Conservation (phyloP, 1,140 invertebrate genomes). For the Drosophila serrata region DNA sequence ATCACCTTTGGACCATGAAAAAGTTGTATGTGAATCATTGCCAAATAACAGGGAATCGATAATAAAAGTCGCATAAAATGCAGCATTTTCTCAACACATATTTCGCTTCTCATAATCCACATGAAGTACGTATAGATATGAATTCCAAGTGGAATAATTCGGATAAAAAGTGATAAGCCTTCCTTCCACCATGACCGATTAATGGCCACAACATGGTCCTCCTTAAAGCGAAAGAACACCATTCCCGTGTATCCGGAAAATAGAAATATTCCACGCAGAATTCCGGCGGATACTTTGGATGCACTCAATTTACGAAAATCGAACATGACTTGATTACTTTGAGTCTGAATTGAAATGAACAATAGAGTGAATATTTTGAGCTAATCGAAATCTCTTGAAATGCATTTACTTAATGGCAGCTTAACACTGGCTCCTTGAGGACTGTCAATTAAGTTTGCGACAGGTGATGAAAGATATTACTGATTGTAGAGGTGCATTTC, state of each 20-base stretch:
- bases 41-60: constrained; percentile 10
- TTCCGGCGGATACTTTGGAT: constrained; percentile 6
- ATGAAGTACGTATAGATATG: neutral
- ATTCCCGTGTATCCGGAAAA: constrained; percentile 4
- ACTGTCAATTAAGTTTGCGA: neutral
- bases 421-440: neutral
- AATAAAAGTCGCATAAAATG: neutral
- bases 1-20: constrained; percentile 1
- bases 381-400: neutral
- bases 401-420: constrained; percentile 7
- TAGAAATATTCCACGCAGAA: neutral
- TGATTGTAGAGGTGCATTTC: neutral
- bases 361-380: neutral
- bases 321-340: neutral
- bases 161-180: constrained; percentile 15
- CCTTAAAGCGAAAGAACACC: constrained; percentile 1
- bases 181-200: constrained; percentile 2
- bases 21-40: constrained; percentile 31
- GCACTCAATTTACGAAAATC: neutral
- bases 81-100: neutral
- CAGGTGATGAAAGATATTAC: constrained; percentile 7
- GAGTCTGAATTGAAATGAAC: neutral
- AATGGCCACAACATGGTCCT: neutral
- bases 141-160: neutral
- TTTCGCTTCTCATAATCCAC: neutral